Percentiles rank a stretch among this genome's conserved stretches.
Conservation (phyloP, 2,797 vertebrate species). For the Sebastolobus altivelis region DNA sequence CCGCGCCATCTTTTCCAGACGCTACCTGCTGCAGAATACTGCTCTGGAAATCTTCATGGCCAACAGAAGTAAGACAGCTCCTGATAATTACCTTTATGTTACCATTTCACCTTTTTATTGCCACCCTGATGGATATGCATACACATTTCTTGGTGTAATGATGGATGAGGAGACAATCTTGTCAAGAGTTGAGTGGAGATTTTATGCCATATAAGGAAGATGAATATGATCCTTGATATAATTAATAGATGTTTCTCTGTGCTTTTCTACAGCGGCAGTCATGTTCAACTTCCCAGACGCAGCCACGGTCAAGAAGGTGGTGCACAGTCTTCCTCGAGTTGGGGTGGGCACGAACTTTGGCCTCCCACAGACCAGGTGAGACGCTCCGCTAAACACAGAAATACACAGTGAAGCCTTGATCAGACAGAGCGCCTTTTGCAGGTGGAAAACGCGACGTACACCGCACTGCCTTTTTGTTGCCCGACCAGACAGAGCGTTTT, state of each 20-base stretch:
- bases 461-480: too few relatives aligned
- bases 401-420: background rate
- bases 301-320: slow-evolving; percentile 95
- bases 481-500: too few relatives aligned
- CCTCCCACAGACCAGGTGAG: slow-evolving; percentile 95
- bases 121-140: background rate
- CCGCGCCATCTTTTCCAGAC: slow-evolving; percentile 93
- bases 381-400: background rate
- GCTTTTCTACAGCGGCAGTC: slow-evolving; percentile 87
- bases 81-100: background rate
- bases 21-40: slow-evolving; percentile 96
- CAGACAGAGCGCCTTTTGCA: too few relatives aligned
- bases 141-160: background rate
- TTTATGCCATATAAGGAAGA: background rate
- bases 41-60: slow-evolving; percentile 98
- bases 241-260: slow-evolving; percentile 20
- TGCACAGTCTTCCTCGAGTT: slow-evolving; percentile 94
- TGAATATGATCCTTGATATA: background rate
- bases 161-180: background rate
- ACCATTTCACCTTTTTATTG: background rate
- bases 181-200: background rate
- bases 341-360: slow-evolving; percentile 97
- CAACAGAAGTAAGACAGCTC: slow-evolving; percentile 91
- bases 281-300: slow-evolving; percentile 98
- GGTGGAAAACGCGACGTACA: too few relatives aligned